Conservation (phyloP, 92 coral and sea anemone species). For the Ricordea florida region DNA sequence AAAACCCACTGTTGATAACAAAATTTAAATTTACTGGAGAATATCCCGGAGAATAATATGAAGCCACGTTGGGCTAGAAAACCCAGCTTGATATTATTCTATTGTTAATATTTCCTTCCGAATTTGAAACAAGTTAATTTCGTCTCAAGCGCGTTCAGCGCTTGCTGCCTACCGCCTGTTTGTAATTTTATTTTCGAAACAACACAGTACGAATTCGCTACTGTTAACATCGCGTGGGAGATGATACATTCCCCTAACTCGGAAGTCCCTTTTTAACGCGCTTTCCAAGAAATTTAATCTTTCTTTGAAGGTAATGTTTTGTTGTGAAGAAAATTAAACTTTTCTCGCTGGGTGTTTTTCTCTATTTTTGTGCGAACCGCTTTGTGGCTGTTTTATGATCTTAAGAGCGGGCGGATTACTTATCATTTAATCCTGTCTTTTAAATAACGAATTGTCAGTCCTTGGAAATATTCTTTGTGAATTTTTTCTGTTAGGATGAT, state of each 20-base stretch:
- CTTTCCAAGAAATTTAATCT: not conserved
- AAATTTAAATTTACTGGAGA: conserved; percentile 23
- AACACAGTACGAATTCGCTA: conserved; percentile 3
- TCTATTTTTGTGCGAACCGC: not conserved
- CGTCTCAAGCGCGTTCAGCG: not conserved
- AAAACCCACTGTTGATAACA: conserved; percentile 1
- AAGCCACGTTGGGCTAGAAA: conserved; percentile 25
- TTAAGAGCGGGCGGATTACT: conserved; percentile 34
- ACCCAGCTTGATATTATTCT: conserved; percentile 4
- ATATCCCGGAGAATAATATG: conserved; percentile 14
- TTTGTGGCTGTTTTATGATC: not conserved
- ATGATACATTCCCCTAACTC: not conserved
- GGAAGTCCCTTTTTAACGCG: conserved; percentile 7
- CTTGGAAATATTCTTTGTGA: too few relatives aligned
- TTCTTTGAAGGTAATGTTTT: not conserved
- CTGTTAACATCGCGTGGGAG: conserved; percentile 18
- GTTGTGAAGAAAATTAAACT: conserved; percentile 3
- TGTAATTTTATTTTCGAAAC: conserved; percentile 6
- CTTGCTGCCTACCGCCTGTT: conserved; percentile 1
- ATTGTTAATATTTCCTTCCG: conserved; percentile 41
- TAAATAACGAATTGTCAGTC: too few relatives aligned
- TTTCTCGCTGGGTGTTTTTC: too few relatives aligned
- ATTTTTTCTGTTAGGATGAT: not conserved
- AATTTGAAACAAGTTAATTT: conserved; percentile 40
- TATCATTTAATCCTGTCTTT: too few relatives aligned